Conservation (phyloP, 1,140 invertebrate species). For the Habropoda laboriosa region DNA sequence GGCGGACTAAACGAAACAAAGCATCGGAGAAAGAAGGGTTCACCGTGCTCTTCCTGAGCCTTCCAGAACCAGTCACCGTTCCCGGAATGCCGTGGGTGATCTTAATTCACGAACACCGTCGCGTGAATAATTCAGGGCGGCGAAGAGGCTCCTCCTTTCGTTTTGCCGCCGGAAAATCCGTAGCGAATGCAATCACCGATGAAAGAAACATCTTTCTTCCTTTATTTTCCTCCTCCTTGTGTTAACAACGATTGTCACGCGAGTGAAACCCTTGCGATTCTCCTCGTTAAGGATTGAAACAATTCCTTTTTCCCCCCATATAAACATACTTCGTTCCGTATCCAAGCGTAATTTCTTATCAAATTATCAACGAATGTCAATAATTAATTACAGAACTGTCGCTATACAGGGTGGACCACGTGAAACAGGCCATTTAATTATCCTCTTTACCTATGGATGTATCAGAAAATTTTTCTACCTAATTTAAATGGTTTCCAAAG, state of each 20-base stretch:
- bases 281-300: too few species aligned
- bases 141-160: constrained; percentile 60
- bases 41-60: not conserved
- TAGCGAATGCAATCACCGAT: constrained; percentile 74
- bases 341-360: too few species aligned
- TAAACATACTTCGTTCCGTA: too few species aligned
- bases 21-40: constrained; percentile 16
- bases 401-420: too few species aligned
- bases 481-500: too few species aligned
- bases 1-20: constrained; percentile 35
- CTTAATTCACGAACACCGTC: constrained; percentile 66
- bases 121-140: constrained; percentile 66
- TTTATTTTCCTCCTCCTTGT: not conserved
- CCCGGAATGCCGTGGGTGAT: constrained; percentile 72
- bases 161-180: constrained; percentile 68
- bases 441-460: too few species aligned
- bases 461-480: too few species aligned
- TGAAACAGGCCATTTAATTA: too few species aligned
- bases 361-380: too few species aligned
- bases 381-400: too few species aligned
- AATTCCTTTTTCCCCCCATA: not conserved
- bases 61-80: constrained; percentile 38
- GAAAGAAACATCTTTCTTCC: constrained; percentile 32
- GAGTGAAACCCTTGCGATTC: too few species aligned
- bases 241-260: not conserved